These are phyloP conservation scores for Tamias sibiricus DNA, from an alignment of 2,113 vertebrate genomes.

Conservation along the genomic window DNA sequence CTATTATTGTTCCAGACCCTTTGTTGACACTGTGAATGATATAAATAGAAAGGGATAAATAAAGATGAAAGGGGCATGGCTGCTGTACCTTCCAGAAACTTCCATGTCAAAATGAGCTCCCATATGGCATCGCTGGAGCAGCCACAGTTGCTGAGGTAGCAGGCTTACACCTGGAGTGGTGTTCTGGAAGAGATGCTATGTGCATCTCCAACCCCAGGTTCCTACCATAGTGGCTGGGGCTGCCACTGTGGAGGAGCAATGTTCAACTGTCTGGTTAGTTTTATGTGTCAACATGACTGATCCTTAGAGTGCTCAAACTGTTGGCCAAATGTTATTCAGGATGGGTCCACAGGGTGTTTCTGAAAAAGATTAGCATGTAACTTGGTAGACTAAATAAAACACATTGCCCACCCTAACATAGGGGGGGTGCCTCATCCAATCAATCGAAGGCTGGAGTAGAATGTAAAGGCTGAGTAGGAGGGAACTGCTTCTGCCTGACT, in stretches of 20 bases:
- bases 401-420: neutral
- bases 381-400: neutral
- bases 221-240: neutral
- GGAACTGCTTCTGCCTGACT: neutral
- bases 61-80: neutral
- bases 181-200: neutral
- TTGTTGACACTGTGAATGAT: neutral
- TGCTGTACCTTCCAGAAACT: neutral
- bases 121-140: neutral
- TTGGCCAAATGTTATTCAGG: neutral
- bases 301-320: neutral
- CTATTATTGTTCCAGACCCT: too few relatives aligned
- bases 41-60: neutral
- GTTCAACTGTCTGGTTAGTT: neutral
- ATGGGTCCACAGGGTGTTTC: neutral
- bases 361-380: neutral
- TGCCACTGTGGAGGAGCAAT: neutral
- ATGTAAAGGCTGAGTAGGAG: neutral
- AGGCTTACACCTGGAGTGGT: neutral
- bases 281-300: neutral
- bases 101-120: too few relatives aligned
- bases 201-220: neutral
- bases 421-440: neutral
- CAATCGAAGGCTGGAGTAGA: neutral
- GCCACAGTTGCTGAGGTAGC: neutral